Conservation (phyloP, 1,140 invertebrate genomes). For the Argopecten irradians region DNA sequence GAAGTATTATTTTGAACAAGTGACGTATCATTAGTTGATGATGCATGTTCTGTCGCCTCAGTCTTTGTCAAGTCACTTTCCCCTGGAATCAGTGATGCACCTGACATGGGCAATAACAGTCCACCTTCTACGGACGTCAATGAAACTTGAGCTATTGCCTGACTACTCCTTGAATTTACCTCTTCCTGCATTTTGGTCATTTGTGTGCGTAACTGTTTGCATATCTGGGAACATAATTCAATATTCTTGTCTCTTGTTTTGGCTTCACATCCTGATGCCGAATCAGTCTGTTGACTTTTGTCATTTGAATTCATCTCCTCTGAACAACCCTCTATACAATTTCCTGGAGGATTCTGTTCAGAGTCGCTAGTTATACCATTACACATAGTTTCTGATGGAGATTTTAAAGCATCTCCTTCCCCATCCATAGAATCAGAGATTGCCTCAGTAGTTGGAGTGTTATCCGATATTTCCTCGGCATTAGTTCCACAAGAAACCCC, state of each 20-base stretch:
- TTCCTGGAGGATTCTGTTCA: not conserved
- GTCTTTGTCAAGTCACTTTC: not conserved
- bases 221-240: conserved; percentile 85
- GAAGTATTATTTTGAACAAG: not conserved
- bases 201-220: conserved; percentile 85
- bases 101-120: not conserved
- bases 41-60: not conserved
- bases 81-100: not conserved
- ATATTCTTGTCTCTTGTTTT: not conserved
- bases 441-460: not conserved
- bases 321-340: not conserved
- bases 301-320: not conserved
- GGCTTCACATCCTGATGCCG: not conserved
- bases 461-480: not conserved
- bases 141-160: conserved; percentile 7
- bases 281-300: conserved; percentile 5
- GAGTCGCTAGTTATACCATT: not conserved
- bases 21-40: not conserved
- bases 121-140: not conserved
- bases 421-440: not conserved
- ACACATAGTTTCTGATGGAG: not conserved
- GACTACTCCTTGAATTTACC: conserved; percentile 73
- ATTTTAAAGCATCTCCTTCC: not conserved
- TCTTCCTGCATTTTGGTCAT: conserved; percentile 84
- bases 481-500: not conserved